Base-by-base conservation (phyloP, 2,113 vertebrate genomes). In the Vicugna pacos region DNA sequence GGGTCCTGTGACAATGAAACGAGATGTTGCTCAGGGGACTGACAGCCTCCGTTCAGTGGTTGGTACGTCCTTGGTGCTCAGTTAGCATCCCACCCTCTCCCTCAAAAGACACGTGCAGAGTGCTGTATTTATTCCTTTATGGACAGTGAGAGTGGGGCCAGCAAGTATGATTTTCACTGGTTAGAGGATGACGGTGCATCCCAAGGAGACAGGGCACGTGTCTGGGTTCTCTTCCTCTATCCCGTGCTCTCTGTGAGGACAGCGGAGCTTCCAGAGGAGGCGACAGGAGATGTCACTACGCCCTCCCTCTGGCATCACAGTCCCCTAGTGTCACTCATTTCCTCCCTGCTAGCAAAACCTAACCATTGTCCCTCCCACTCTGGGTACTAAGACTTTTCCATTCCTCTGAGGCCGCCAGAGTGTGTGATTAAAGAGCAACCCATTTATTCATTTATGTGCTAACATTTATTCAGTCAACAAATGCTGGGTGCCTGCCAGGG, bases 391-490 rank as follows among this genome's bases (percentile, higher is more conserved):
- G 69, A 32, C 24, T 46, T 46, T 35, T 89, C 35, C 24, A 3
- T 75, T 64, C 69, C 15, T 91, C 52, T 9, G 75, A 60, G 35
- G 3, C 2, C 9, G 35, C 26, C 35, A 50, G 77, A 64, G 48
- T 72, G 73, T 32, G 12, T 30, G 72, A 80, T 24, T 12, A 15
- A 48, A 72, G 56, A 62, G 69, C 22, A 81, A 64, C 16, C 4
- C 35, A 35, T 35, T 35, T 35, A 35, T 35, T 35, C 35, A 35
- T 35, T 35, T 35, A 35, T 35, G 35, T 56, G n/a, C 20, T 58
- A 81, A 93, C 46, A 56, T 96, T 97, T 96, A 97, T 97, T 97
- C 60, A 64, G 0, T 79, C 48, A 42, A 75, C 67, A 95, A 86
- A 93, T 0, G 6, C 1, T 4, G 62, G 35, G 10, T 50, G 9